A percentile compares a stretch with the other conserved stretches of the same genome.
Evolutionary conservation across 2,888 invertebrate species (phyloP).

Genomic region (Stenotaenia linearis): DNA sequence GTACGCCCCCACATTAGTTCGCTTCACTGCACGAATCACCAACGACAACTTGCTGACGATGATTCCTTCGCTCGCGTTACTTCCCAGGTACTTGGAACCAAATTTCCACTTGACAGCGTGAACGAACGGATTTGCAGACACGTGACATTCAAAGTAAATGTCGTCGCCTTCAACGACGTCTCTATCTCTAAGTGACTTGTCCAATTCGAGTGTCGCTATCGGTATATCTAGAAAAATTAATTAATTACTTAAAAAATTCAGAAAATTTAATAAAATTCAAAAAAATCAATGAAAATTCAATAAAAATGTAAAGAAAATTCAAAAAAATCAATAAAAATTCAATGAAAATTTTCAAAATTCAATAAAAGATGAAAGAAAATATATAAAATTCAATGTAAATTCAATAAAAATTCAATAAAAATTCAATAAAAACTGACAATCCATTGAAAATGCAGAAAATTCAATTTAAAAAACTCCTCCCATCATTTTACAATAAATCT

Average conservation of each 20-base stretch:
- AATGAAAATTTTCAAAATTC: neutral
- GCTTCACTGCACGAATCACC: slow-evolving; percentile 81
- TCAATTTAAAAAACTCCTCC: no score
- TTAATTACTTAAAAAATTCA: no score
- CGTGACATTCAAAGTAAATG: slow-evolving; percentile 88
- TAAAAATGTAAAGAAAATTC: no score
- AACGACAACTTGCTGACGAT: slow-evolving; percentile 88
- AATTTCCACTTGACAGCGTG: slow-evolving; percentile 80
- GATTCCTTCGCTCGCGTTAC: slow-evolving; percentile 79
- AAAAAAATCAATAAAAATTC: slow-evolving; percentile 39
- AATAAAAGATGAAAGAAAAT: no score
- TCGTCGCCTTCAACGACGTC: slow-evolving; percentile 90
- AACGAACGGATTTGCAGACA: slow-evolving; percentile 78
- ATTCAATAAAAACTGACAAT: no score
- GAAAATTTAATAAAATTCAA: no score
- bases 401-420: no score
- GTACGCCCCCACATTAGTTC: slow-evolving; percentile 78
- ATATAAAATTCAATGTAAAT: no score
- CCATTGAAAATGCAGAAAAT: no score
- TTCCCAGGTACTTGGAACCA: slow-evolving; percentile 69
- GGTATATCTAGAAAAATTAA: slow-evolving; percentile 75
- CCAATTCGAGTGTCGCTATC: slow-evolving; percentile 70
- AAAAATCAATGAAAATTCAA: no score
- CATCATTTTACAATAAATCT: slow-evolving; percentile 41
- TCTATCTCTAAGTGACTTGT: slow-evolving; percentile 74